phyloP scores from a whole-genome alignment of 2,113 vertebrate genomes.

The Gambusia holbrooki region DNA sequence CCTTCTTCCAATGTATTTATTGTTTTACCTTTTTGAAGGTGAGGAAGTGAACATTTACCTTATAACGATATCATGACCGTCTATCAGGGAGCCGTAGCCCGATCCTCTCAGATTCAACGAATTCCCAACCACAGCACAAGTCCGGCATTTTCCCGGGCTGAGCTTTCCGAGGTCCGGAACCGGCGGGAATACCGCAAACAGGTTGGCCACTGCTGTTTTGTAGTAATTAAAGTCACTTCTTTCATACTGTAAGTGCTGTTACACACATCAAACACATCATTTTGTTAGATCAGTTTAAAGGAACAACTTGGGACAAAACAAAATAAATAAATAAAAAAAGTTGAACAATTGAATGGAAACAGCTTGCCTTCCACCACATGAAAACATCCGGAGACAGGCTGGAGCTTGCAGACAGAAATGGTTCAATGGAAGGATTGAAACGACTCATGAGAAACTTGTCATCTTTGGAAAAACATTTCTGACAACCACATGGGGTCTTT shows the following conservation, averaged over 20 bases:
- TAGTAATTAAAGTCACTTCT: neutral
- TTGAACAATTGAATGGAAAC: too few species aligned
- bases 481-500: neutral
- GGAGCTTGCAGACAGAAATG: neutral
- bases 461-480: neutral
- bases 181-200: slow-evolving; percentile 81
- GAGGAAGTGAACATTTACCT: neutral
- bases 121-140: slow-evolving; percentile 89
- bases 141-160: slow-evolving; percentile 71
- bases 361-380: neutral
- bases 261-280: too few species aligned
- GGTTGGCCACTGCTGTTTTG: slow-evolving; percentile 58
- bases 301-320: too few species aligned
- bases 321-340: too few species aligned
- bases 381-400: neutral
- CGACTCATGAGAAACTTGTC: neutral
- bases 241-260: neutral
- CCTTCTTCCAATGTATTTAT: too few species aligned
- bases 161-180: slow-evolving; percentile 60
- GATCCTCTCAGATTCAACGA: slow-evolving; percentile 85
- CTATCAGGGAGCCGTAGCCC: slow-evolving; percentile 82
- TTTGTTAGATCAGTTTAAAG: too few species aligned
- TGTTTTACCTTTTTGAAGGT: neutral
- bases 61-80: neutral
- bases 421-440: neutral